Conservation (phyloP, 2,888 invertebrate genomes). For the Hypomecis punctinalis region DNA sequence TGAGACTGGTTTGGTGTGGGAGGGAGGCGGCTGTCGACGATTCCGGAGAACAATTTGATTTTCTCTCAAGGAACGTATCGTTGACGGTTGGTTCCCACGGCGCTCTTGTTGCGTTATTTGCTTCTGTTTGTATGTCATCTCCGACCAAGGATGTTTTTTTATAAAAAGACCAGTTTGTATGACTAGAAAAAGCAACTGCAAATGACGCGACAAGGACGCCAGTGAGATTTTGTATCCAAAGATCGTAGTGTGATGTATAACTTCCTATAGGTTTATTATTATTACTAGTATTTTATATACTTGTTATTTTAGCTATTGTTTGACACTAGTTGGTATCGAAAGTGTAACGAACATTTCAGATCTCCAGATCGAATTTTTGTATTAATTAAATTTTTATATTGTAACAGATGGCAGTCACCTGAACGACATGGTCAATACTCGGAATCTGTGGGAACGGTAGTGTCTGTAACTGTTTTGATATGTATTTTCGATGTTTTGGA, state of each 20-base stretch:
- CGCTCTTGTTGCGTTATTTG: conserved; percentile 44
- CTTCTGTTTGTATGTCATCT: conserved; percentile 9
- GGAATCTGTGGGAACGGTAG: conserved; percentile 47
- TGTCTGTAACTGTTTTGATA: conserved; percentile 52
- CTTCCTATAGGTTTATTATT: conserved; percentile 81
- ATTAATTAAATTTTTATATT: conserved; percentile 32
- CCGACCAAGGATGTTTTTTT: background rate
- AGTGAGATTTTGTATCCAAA: conserved; percentile 80
- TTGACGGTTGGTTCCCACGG: conserved; percentile 40
- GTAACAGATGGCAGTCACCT: conserved; percentile 40
- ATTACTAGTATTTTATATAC: conserved; percentile 76
- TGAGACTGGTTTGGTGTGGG: conserved; percentile 74
- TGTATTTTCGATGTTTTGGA: conserved; percentile 48
- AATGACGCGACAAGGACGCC: conserved; percentile 50
- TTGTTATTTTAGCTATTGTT: conserved; percentile 75
- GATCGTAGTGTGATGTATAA: conserved; percentile 81
- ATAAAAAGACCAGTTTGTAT: conserved; percentile 21
- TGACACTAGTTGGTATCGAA: conserved; percentile 67
- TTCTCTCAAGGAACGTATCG: conserved; percentile 8
- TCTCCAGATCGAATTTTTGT: conserved; percentile 69
- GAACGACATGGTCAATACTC: conserved; percentile 42
- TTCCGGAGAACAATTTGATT: conserved; percentile 7
- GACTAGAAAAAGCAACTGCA: conserved; percentile 1
- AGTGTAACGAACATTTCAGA: conserved; percentile 61
- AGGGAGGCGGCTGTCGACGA: conserved; percentile 33